These are phyloP conservation scores for Lepeophtheirus nordmannii DNA, from an alignment of 2,888 invertebrate genomes.

Conservation along the genomic window DNA sequence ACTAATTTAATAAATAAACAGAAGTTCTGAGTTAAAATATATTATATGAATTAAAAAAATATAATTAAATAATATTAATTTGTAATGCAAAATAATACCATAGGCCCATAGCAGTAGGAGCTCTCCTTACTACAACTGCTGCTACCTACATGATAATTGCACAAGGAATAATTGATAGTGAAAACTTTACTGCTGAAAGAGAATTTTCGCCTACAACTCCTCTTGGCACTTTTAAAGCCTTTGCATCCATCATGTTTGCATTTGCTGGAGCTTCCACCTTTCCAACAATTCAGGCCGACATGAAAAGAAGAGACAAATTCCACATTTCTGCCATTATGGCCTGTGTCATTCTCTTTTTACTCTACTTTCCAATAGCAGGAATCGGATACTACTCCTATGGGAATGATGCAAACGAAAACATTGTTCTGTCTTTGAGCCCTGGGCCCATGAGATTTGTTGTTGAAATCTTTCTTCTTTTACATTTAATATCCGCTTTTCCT, in stretches of 20 bases:
- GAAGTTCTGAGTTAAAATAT: no score
- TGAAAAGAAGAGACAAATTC: constrained; percentile 50
- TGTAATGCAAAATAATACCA: no score
- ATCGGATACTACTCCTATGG: constrained; percentile 51
- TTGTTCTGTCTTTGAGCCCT: constrained; percentile 42
- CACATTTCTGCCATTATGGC: constrained; percentile 46
- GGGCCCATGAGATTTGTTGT: constrained; percentile 43
- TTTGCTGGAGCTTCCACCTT: constrained; percentile 59
- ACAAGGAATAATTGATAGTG: constrained; percentile 44
- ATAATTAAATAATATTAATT: no score
- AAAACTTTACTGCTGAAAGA: constrained; percentile 27
- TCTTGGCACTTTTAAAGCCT: constrained; percentile 34
- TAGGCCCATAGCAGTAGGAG: constrained; percentile 48
- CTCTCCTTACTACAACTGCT: constrained; percentile 45
- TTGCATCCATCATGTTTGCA: constrained; percentile 53
- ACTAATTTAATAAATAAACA: constrained; percentile 28
- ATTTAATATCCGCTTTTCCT: constrained; percentile 49
- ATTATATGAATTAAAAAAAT: no score
- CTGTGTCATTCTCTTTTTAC: constrained; percentile 43
- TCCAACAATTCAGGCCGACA: constrained; percentile 63
- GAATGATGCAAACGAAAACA: constrained; percentile 43
- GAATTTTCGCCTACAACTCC: background rate
- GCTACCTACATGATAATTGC: constrained; percentile 48
- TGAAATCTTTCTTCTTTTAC: constrained; percentile 47
- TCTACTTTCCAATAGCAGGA: constrained; percentile 46